phyloP scores from a whole-genome alignment of 2,888 invertebrate species.

The Rhagonycha fulva region DNA sequence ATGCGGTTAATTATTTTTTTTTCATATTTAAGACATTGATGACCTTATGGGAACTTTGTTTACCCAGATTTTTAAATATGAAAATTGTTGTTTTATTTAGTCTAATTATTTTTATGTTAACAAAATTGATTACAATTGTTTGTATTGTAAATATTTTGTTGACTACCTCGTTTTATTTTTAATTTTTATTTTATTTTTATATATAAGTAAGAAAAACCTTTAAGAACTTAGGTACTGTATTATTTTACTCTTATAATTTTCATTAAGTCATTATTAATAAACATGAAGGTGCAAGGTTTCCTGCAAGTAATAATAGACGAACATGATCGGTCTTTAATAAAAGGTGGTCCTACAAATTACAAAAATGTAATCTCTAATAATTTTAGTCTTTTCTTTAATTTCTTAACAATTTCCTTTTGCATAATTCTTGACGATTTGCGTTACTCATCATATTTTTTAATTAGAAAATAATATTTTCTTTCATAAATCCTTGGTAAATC shows the following conservation, averaged over 20 bases:
- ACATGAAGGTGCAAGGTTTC: neutral
- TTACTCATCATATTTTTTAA: too few species aligned
- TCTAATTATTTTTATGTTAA: neutral
- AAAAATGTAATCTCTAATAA: neutral
- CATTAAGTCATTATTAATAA: neutral
- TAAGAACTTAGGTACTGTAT: neutral
- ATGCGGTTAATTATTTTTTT: neutral
- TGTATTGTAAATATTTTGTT: neutral
- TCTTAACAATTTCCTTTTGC: neutral
- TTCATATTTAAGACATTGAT: neutral
- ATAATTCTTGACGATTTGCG: neutral
- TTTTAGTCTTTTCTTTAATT: neutral
- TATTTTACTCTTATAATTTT: neutral
- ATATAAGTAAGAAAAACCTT: neutral
- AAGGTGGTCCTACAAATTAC: neutral
- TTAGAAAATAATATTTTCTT: neutral
- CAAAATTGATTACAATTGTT: neutral
- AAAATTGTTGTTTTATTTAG: neutral
- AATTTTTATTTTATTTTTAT: neutral
- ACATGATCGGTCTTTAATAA: neutral
- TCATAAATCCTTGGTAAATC: neutral
- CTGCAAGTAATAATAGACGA: neutral
- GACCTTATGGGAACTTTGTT: neutral
- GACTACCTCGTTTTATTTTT: neutral
- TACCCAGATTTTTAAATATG: neutral